Evolutionary conservation across 2,113 vertebrate species (phyloP), one percentile per base, ranked within the genome.

Genomic region (Tinamus guttatus): DNA sequence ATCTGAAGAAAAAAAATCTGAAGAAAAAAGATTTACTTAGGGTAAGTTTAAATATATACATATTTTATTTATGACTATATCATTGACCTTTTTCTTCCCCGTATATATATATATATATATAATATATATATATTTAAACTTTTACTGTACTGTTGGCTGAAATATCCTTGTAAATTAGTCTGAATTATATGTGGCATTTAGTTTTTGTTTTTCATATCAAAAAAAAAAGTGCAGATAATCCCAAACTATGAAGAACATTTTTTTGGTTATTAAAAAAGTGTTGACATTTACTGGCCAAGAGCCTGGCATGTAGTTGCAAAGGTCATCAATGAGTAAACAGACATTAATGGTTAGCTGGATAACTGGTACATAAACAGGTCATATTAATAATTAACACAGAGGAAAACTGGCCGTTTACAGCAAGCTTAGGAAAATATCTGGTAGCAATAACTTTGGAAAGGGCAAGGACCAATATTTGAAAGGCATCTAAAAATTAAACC

Each of bases 341-440:
- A 98, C 99, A 99, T 99, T 99, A 99, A 99, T 99, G 99, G 98
- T 99, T 99, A 99, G 99, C 99, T 97, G 98, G 98, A 97, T 98
- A 98, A 98, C 98, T 98, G 98, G 98, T 98, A 99, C 99, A 99
- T 98, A 99, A 99, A 98, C 98, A 97, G 98, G 98, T 98, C 98
- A 98, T 93, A 98, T 99, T 99, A 99, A 99, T 99, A 98, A 99
- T 99, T 99, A 99, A 99, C 98, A 98, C 89, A 93, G 97, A 97
- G 97, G 97, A 97, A 97, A 96, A 96, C 92, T 91, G 89, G 92
- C 91, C 92, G 92, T 94, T 97, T 95, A 92, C 77, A 89, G 69
- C 84, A 95, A 86, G 87, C 92, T 95, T 91, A 90, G 96, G 97
- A 98, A 98, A 97, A 97, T 73, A 96, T 95, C 94, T 96, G 95